These are phyloP conservation scores for Micronycteris hirsuta DNA, from an alignment of 2,113 vertebrate species.

Conservation along the genomic window DNA sequence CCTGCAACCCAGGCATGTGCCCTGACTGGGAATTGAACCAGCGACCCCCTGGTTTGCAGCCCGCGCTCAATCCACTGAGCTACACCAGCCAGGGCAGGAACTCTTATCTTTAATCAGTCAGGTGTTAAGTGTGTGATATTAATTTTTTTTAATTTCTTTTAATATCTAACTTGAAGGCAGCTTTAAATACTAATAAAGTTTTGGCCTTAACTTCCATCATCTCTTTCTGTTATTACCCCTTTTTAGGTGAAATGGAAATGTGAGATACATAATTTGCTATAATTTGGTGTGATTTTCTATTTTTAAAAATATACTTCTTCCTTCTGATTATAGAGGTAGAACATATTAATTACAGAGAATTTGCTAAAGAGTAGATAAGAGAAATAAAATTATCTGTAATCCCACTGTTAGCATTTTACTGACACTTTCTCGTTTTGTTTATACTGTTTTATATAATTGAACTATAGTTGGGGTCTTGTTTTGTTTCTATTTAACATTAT, in stretches of 20 bases:
- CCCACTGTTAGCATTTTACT: background rate
- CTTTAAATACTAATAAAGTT: slow-evolving; percentile 36
- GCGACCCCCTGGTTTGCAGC: too few species aligned
- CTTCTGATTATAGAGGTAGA: slow-evolving; percentile 7
- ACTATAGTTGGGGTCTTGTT: background rate
- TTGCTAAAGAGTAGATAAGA: background rate
- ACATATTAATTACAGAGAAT: slow-evolving; percentile 15
- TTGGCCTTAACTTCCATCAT: slow-evolving; percentile 23
- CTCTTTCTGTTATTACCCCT: slow-evolving; percentile 2
- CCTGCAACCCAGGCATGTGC: too few species aligned
- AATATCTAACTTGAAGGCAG: slow-evolving; percentile 25
- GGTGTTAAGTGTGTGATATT: slow-evolving; percentile 2
- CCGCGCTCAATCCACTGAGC: too few species aligned
- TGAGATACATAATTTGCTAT: slow-evolving; percentile 27
- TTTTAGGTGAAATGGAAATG: slow-evolving; percentile 33
- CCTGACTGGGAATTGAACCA: too few species aligned
- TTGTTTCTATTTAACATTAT: slow-evolving; percentile 32
- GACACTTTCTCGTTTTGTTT: background rate
- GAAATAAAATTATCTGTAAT: slow-evolving; percentile 10
- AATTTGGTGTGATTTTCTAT: background rate
- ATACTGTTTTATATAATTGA: background rate
- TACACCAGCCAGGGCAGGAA: too few species aligned
- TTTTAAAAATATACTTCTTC: slow-evolving; percentile 13
- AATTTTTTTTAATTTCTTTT: slow-evolving; percentile 7
- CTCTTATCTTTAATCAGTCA: slow-evolving; percentile 18